These are phyloP conservation scores for Proctacanthus coquilletti DNA, from an alignment of 1,140 invertebrate species.

Conservation along the genomic window DNA sequence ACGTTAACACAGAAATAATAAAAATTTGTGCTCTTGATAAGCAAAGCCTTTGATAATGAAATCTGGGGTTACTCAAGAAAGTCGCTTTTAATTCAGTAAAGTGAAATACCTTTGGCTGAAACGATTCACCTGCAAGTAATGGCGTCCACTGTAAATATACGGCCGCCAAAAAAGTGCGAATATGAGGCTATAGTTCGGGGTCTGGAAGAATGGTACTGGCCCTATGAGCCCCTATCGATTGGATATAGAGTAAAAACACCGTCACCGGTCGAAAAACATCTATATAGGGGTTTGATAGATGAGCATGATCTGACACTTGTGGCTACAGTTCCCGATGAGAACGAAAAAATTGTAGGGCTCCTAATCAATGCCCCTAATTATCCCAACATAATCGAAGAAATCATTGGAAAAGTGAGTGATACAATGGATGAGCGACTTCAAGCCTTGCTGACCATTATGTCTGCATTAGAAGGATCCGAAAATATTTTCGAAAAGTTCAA, in stretches of 20 bases:
- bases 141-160: no score
- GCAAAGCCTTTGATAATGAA: no score
- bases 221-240: not conserved
- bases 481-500: not conserved
- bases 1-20: no score
- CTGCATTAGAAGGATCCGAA: not conserved
- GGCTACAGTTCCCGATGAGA: no score
- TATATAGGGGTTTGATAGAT: not conserved
- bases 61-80: no score
- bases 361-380: not conserved
- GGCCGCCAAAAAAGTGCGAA: no score
- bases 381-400: not conserved
- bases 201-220: constrained; percentile 1
- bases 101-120: no score
- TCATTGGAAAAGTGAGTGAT: not conserved
- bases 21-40: no score
- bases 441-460: not conserved
- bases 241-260: not conserved
- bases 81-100: no score
- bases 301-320: not conserved
- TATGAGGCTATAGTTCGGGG: no score
- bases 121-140: no score
- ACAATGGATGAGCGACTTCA: not conserved
- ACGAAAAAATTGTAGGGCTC: not conserved
- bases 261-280: not conserved